Conservation (phyloP, 2,113 vertebrate species). For the Galemys pyrenaicus region DNA sequence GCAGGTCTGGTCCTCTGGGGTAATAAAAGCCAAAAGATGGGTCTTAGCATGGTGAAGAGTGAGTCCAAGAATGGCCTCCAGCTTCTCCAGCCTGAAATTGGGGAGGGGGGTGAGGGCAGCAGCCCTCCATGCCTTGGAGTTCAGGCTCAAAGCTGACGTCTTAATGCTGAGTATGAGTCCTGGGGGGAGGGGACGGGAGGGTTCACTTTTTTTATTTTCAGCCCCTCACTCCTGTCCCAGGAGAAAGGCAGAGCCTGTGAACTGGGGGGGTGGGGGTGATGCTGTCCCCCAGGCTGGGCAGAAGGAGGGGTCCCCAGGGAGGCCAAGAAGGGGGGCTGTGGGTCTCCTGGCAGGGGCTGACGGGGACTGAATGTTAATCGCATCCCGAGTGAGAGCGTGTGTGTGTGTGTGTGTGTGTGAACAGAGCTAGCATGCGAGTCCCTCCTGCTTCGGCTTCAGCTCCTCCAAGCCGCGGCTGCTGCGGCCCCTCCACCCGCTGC, state of each 20-base stretch:
- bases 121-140: neutral
- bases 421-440: constrained; percentile 66
- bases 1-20: neutral
- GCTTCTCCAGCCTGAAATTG: neutral
- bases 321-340: constrained; percentile 56
- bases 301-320: constrained; percentile 72
- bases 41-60: neutral
- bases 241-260: neutral
- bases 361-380: constrained; percentile 80
- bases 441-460: constrained; percentile 73
- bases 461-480: constrained; percentile 59
- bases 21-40: neutral
- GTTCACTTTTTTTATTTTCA: neutral
- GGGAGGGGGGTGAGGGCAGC: neutral
- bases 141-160: neutral
- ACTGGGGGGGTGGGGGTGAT: neutral
- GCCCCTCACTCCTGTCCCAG: constrained; percentile 47
- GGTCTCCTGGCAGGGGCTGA: constrained; percentile 73
- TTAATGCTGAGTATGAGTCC: neutral
- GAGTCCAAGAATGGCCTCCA: neutral
- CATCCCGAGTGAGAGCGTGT: constrained; percentile 58
- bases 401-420: constrained; percentile 54
- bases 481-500: constrained; percentile 34
- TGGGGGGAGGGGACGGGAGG: too few relatives aligned
- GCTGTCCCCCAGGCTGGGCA: neutral